phyloP scores from a whole-genome alignment of 2,113 vertebrate species.

The Malurus cyaneus region DNA sequence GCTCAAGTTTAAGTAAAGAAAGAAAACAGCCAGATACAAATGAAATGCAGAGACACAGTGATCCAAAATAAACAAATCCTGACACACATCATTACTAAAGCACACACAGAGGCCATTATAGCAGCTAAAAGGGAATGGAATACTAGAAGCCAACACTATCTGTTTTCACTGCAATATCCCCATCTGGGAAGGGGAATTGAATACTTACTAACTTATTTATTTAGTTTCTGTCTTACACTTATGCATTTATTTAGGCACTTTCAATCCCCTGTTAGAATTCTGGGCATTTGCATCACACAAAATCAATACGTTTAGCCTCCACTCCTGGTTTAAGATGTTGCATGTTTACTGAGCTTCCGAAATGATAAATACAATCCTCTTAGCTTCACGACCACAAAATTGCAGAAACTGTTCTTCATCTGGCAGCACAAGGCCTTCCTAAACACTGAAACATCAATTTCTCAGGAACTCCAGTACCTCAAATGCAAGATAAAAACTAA shows the following conservation, averaged over 20 bases:
- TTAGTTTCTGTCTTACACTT: not conserved
- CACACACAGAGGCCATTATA: slow-evolving; percentile 39
- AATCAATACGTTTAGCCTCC: not conserved
- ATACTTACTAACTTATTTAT: slow-evolving; percentile 6
- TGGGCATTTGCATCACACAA: not conserved
- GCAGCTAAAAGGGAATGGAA: not conserved
- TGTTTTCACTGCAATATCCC: not conserved
- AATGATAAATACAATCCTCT: not conserved
- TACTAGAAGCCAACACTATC: not conserved
- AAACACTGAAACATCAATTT: not conserved
- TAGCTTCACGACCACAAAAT: not conserved
- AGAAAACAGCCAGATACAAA: slow-evolving; percentile 47
- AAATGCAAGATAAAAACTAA: not conserved
- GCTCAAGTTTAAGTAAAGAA: slow-evolving; percentile 60
- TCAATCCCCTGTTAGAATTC: not conserved
- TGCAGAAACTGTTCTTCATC: not conserved
- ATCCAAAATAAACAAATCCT: slow-evolving; percentile 58
- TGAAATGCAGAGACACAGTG: slow-evolving; percentile 49
- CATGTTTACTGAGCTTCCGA: not conserved
- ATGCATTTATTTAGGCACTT: slow-evolving; percentile 7
- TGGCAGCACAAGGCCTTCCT: not conserved
- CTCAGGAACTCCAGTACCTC: not conserved
- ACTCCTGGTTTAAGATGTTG: not conserved
- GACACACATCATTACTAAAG: slow-evolving; percentile 61
- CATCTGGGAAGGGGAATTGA: not conserved